Base-by-base conservation (phyloP, 2,797 vertebrate species). In the Epinephelus coioides region DNA sequence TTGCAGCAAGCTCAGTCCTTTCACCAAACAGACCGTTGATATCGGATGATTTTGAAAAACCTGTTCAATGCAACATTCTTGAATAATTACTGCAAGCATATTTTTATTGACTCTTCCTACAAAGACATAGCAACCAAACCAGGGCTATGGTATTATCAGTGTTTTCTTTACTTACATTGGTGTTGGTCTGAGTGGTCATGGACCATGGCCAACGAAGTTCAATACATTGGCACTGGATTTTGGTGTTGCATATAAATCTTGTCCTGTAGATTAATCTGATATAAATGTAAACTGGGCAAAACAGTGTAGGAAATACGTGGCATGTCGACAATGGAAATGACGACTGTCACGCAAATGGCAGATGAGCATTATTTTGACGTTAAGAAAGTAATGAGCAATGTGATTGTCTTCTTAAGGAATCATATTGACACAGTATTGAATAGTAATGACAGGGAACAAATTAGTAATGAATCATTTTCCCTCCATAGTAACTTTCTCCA, bases 171-270 rank as follows among this genome's bases (percentile, higher is more conserved):
- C 0, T n/a, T 27, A 50, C 40, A 51, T 15, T 5, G 67, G n/a
- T 44, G 53, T 56, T 27, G 57, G 34, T 34, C 34, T 34, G 34
- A 34, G 34, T 8, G 34, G 25, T 53, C 30, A 19, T 40, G 50
- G 40, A 69, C n/a, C 11, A 14, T 9, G 53, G 53, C 21, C 30
- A 59, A 1, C 2, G 6, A 17, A 68, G 57, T 10, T 59, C 13
- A 59, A 25, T 12, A 3, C 66, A 50, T 19, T 68, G 34, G 21
- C 47, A 54, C 27, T 12, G 11, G 43, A 53, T 6, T 6, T 18
- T 72, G 38, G 6, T n/a, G 56, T 15, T 66, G 30, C 34, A 55
- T 46, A 75, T 60, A n/a, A 61, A 47, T 67, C 47, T 30, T 57
- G 2, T 40, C 21, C 25, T n/a, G 49, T 27, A 40, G 47, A 75